A percentile compares a stretch with the other conserved stretches of the same genome.
Conservation (phyloP, 2,113 vertebrate species). For the Lynx canadensis region DNA sequence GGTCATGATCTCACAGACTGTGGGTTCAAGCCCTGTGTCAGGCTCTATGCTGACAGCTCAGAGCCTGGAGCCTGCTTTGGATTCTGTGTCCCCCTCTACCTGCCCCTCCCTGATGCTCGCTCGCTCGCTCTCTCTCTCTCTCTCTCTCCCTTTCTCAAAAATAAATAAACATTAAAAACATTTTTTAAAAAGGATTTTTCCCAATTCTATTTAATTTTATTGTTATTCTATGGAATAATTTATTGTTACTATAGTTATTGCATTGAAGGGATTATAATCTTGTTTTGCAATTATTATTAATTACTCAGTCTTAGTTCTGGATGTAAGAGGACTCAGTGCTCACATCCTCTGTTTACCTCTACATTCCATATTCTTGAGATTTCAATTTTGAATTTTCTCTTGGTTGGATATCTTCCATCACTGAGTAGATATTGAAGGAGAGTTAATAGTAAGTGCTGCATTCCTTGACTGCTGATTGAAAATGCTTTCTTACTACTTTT, state of each 20-base stretch:
- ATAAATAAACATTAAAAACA: too few species aligned
- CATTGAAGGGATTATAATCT: not conserved
- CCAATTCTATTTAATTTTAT: not conserved
- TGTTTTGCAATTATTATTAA: not conserved
- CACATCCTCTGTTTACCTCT: not conserved
- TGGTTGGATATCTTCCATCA: not conserved
- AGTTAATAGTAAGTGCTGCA: not conserved
- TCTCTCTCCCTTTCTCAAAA: too few species aligned
- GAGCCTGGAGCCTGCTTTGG: too few species aligned
- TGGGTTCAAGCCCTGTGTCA: too few species aligned
- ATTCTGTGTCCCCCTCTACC: too few species aligned
- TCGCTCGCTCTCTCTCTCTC: too few species aligned
- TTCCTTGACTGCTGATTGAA: not conserved
- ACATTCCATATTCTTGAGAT: not conserved
- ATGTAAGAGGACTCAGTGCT: not conserved
- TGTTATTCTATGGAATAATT: not conserved
- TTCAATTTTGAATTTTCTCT: slow-evolving; percentile 4
- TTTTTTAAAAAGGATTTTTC: not conserved
- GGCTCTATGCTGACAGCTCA: too few species aligned
- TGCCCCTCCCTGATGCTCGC: too few species aligned
- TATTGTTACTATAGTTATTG: not conserved
- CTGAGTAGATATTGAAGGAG: not conserved
- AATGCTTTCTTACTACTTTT: not conserved
- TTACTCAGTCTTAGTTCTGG: not conserved
- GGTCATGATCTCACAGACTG: too few species aligned